Evolutionary conservation across 2,797 vertebrate genomes (phyloP).

Genomic region (Acridotheres tristis): DNA sequence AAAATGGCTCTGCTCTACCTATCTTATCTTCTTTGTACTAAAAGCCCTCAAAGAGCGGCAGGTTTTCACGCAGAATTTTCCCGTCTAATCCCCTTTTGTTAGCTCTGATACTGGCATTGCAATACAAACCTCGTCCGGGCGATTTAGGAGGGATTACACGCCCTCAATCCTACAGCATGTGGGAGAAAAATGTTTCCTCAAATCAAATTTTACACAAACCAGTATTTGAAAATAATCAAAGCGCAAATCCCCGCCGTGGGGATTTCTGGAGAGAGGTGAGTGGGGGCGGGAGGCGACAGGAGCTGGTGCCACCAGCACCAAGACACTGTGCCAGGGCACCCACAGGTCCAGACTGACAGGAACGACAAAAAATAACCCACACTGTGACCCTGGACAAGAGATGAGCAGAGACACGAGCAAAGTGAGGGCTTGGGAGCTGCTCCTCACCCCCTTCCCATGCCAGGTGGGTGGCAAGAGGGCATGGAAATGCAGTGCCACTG

Average conservation of each 20-base stretch:
- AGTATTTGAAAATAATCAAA: conserved; percentile 76
- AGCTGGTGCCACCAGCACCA: not conserved
- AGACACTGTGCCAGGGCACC: not conserved
- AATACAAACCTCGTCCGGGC: conserved; percentile 62
- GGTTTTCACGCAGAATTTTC: conserved; percentile 76
- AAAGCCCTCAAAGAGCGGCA: conserved; percentile 73
- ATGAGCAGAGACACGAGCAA: not conserved
- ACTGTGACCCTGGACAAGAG: not conserved
- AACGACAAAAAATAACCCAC: not conserved
- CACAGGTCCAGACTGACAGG: fast-evolving
- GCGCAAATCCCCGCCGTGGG: conserved; percentile 65
- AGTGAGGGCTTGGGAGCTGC: fast-evolving
- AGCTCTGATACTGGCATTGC: conserved; percentile 72
- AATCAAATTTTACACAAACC: conserved; percentile 78
- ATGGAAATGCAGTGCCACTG: fast-evolving
- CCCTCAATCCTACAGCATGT: conserved; percentile 72
- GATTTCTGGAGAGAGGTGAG: conserved; percentile 12
- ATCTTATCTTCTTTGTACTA: conserved; percentile 78
- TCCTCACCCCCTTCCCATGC: not conserved
- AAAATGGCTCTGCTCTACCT: conserved; percentile 75
- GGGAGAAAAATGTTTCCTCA: conserved; percentile 76
- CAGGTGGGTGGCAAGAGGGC: not conserved
- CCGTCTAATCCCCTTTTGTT: conserved; percentile 79
- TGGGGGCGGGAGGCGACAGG: not conserved
- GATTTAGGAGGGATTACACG: conserved; percentile 80